Conservation (phyloP, 2,797 vertebrate species). For the Hippopotamyrus pictus region DNA sequence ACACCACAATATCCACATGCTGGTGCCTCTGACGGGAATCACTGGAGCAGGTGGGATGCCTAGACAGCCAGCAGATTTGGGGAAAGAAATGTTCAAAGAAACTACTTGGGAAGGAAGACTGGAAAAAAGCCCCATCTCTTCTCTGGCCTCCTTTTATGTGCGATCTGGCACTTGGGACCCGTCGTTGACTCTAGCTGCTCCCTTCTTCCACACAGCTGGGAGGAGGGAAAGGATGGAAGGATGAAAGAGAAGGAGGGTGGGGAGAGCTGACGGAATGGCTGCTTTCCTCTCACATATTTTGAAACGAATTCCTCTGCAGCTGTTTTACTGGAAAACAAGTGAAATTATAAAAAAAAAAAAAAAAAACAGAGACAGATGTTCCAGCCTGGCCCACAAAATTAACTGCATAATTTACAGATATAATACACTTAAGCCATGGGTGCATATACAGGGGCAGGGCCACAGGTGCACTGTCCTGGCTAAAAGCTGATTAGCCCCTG, state of each 20-base stretch:
- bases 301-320: constrained; percentile 16
- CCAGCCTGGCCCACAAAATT: background rate
- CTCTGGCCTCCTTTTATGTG: background rate
- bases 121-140: background rate
- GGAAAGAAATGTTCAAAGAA: background rate
- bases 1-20: background rate
- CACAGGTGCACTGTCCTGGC: background rate
- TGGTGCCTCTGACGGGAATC: background rate
- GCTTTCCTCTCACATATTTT: background rate
- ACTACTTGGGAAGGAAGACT: background rate
- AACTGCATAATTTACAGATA: background rate
- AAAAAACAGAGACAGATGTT: background rate
- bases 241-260: background rate
- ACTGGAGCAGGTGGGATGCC: background rate
- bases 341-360: background rate
- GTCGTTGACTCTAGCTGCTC: background rate
- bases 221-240: background rate
- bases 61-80: background rate
- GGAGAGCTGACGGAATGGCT: background rate
- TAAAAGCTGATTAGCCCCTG: background rate
- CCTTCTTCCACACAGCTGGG: background rate
- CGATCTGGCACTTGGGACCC: background rate
- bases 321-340: background rate
- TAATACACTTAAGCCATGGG: constrained; percentile 14
- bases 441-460: constrained; percentile 27